Conservation (phyloP, 1,140 invertebrate species). For the Rhynchophorus ferrugineus region DNA sequence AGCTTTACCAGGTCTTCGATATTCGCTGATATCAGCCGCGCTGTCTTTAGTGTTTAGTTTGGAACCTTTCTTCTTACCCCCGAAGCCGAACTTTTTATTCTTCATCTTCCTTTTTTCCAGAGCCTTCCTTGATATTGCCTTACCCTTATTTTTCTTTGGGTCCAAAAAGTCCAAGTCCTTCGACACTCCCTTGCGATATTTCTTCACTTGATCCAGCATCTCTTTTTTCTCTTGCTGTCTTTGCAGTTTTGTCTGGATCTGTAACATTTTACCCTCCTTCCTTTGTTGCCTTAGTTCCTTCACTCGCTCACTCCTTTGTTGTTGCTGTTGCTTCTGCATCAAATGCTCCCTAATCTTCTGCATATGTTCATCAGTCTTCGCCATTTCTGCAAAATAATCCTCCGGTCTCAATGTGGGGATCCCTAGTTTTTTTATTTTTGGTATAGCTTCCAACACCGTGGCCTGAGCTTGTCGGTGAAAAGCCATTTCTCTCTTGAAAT, state of each 20-base stretch:
- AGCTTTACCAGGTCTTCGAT: conserved; percentile 23
- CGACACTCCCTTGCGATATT: conserved; percentile 73
- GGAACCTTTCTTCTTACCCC: conserved; percentile 85
- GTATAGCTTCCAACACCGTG: conserved; percentile 71
- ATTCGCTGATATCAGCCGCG: conserved; percentile 57
- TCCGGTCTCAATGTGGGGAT: conserved; percentile 73
- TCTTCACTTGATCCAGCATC: conserved; percentile 77
- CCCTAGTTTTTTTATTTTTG: conserved; percentile 63
- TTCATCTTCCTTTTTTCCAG: conserved; percentile 60
- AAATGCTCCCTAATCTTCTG: conserved; percentile 84
- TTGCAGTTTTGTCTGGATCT: conserved; percentile 71
- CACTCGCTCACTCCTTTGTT: conserved; percentile 81
- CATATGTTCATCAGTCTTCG: conserved; percentile 96
- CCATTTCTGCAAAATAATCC: conserved; percentile 99
- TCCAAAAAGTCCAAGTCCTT: conserved; percentile 79
- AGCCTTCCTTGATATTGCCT: conserved; percentile 44
- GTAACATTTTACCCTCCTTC: conserved; percentile 86
- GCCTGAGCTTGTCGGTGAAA: conserved; percentile 90
- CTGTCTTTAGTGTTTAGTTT: conserved; percentile 86
- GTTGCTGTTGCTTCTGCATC: conserved; percentile 72
- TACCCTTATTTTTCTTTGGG: conserved; percentile 56
- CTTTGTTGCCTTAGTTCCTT: conserved; percentile 81
- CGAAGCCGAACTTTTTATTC: conserved; percentile 88
- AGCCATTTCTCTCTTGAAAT: conserved; percentile 85
- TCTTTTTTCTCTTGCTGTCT: conserved; percentile 70